Evolutionary conservation across 1,140 invertebrate species (phyloP), one percentile per base, ranked within the genome.

Genomic region (Drosophila ironensis): DNA sequence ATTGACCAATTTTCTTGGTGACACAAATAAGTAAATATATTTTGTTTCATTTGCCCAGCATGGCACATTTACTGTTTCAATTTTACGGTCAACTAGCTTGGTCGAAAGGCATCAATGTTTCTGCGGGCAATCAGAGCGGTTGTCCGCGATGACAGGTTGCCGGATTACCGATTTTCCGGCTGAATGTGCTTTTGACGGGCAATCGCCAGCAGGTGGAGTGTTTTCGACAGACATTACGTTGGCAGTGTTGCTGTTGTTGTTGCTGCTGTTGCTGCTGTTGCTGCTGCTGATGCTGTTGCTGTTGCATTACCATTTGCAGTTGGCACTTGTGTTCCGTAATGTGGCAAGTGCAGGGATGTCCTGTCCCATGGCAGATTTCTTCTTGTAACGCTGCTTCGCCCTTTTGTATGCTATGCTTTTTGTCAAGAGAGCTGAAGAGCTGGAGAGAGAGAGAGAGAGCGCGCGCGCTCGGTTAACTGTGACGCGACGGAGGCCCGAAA

Each of bases 401-500:
- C 52, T 28, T 40, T 67, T 71, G 59, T 81, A 71, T 78, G 70
- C 76, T 80, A 71, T 38, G 40, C 22, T 52, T 52, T 45, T 67
- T 44, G 19, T 33, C 12, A 16, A 17, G 19, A 8, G 8, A 22
- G 28, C n/a, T n/a, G n/a, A n/a, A n/a, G n/a, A n/a, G n/a, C n/a
- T n/a, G 3, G 4, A 33, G 30, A 8, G 5, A 22, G 16, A n/a
- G 6, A 17, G 9, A 12, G 40, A 17, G 27, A 24, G 41, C 16
- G 6, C 25, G 40, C 7, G 24, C 24, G 38, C 14, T 14, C 6
- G 12, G 9, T 37, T 37, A 37, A 37, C 33, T 8, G 33, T 37
- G 33, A 37, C 33, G 33, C 33, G 8, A 16, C 33, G 12, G 69
- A 25, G 48, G 3, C 5, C 5, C 2, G 9, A 17, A 40, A 16